Percentiles rank a stretch among this genome's conserved stretches.
These are phyloP conservation scores for Pelobates fuscus DNA, from an alignment of 2,113 vertebrate species.

Conservation along the genomic window DNA sequence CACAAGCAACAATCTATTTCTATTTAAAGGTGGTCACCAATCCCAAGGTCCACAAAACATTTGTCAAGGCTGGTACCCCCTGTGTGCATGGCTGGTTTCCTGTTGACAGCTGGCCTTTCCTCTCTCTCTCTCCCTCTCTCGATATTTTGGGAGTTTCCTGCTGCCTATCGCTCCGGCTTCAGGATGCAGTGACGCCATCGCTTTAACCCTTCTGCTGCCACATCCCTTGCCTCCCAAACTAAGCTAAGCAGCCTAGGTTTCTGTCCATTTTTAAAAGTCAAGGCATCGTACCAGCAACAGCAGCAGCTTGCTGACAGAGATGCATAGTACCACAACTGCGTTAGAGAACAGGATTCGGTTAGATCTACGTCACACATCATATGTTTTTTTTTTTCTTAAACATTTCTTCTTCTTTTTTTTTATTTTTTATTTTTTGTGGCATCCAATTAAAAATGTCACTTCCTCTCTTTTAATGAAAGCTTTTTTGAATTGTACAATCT, in stretches of 20 bases:
- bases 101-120: constrained; percentile 48
- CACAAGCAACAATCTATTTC: not conserved
- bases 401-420: too few species aligned
- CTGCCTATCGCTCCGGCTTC: constrained; percentile 39
- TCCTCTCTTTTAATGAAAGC: too few species aligned
- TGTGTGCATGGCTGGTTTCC: constrained; percentile 34
- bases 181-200: constrained; percentile 28
- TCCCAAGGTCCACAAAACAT: not conserved
- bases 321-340: too few species aligned
- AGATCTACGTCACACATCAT: too few species aligned
- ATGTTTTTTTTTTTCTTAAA: too few species aligned
- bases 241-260: not conserved
- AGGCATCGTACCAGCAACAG: too few species aligned
- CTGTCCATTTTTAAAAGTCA: not conserved
- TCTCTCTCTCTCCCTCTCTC: constrained; percentile 18
- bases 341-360: too few species aligned
- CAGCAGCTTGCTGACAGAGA: too few species aligned
- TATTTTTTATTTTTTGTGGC: too few species aligned
- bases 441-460: too few species aligned
- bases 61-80: constrained; percentile 22
- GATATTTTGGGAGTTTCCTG: constrained; percentile 50
- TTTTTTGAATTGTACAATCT: too few species aligned
- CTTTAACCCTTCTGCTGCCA: constrained; percentile 31
- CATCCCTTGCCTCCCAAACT: not conserved
- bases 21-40: not conserved